phyloP scores from a whole-genome alignment of 2,888 invertebrate genomes.

The Frankliniella fusca region DNA sequence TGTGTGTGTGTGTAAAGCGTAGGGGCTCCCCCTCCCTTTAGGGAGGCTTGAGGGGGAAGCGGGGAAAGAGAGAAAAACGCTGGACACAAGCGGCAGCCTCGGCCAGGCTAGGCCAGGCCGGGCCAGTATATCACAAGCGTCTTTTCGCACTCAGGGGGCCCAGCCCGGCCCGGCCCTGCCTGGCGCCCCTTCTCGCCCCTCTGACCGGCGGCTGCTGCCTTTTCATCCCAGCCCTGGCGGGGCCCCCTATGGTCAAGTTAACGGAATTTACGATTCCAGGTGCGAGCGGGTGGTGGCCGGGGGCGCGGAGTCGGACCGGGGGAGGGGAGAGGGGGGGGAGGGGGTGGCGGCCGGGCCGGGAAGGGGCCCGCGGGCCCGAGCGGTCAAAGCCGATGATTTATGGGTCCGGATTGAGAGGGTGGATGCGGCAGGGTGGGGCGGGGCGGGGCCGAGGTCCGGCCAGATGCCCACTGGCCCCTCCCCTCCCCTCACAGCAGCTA shows the following conservation, averaged over 20 bases:
- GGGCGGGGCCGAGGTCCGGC: too few relatives aligned
- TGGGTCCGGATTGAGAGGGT: conserved; percentile 1
- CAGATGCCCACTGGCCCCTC: too few relatives aligned
- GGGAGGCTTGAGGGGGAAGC: too few relatives aligned
- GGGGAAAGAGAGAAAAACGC: too few relatives aligned
- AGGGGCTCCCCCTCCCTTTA: too few relatives aligned
- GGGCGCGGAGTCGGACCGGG: too few relatives aligned
- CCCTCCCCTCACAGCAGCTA: too few relatives aligned
- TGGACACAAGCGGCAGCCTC: background rate
- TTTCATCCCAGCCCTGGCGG: background rate
- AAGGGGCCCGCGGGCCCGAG: background rate
- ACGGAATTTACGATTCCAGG: conserved; percentile 26
- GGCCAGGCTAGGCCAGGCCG: background rate
- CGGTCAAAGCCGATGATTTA: conserved; percentile 21
- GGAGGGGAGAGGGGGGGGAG: too few relatives aligned
- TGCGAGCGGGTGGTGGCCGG: background rate
- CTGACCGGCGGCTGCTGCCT: background rate
- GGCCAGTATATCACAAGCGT: conserved; percentile 8
- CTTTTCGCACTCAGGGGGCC: background rate
- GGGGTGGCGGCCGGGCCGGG: too few relatives aligned
- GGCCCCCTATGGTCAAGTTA: conserved; percentile 3
- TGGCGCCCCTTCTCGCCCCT: too few relatives aligned
- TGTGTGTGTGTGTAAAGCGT: background rate
- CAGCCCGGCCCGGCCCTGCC: too few relatives aligned
- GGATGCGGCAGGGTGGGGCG: too few relatives aligned